Evolutionary conservation across 2,888 invertebrate species (phyloP).

Genomic region (Mesopsocus fuscifrons): DNA sequence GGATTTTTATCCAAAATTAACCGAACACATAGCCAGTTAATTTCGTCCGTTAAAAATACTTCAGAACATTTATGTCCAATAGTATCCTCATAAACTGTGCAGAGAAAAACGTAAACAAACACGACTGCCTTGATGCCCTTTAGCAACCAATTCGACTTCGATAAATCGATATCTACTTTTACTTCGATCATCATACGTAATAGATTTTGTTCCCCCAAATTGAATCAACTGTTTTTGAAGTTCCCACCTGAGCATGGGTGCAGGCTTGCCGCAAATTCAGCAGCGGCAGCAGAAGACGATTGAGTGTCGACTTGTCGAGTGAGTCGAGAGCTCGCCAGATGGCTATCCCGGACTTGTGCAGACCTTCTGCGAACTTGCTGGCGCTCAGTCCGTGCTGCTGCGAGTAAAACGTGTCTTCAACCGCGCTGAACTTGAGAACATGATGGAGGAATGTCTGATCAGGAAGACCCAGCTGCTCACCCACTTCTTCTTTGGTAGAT

Average conservation of each 20-base stretch:
- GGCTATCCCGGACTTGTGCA: slow-evolving; percentile 22
- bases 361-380: slow-evolving; percentile 27
- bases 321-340: slow-evolving; percentile 22
- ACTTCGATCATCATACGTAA: too few species aligned
- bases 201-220: too few species aligned
- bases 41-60: too few species aligned
- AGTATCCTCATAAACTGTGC: too few species aligned
- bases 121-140: too few species aligned
- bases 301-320: slow-evolving; percentile 28
- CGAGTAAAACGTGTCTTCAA: slow-evolving; percentile 1
- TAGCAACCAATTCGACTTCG: too few species aligned
- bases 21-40: too few species aligned
- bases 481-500: background rate
- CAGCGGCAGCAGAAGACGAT: slow-evolving; percentile 38
- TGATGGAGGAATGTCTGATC: background rate
- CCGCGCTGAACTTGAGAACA: background rate
- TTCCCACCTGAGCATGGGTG: slow-evolving; percentile 39
- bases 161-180: too few species aligned
- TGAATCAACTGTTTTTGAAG: too few species aligned
- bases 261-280: slow-evolving; percentile 48
- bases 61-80: too few species aligned
- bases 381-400: slow-evolving; percentile 24
- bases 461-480: background rate
- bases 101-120: too few species aligned
- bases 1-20: too few species aligned